A percentile compares a stretch with the other conserved stretches of the same genome.
Evolutionary conservation across 2,888 invertebrate species (phyloP).

Genomic region (Luperina nickerlii): DNA sequence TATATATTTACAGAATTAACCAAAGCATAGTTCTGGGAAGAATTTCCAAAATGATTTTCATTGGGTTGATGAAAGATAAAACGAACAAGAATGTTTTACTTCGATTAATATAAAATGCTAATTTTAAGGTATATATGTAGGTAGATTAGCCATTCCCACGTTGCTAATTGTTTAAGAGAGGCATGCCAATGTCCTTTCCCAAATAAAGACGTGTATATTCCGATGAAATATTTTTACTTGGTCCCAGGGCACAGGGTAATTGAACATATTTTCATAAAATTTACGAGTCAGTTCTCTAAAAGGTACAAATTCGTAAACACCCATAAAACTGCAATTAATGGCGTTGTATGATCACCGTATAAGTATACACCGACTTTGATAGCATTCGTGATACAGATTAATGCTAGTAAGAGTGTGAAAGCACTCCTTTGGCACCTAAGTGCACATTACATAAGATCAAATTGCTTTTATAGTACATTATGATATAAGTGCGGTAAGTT

Average conservation of each 20-base stretch:
- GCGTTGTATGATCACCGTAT: background rate
- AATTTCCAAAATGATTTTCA: background rate
- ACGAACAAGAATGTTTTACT: background rate
- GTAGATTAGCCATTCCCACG: constrained; percentile 14
- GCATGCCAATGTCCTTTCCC: constrained; percentile 15
- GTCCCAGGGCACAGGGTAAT: background rate
- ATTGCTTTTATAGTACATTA: no score
- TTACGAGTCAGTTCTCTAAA: no score
- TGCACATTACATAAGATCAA: no score
- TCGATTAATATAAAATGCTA: background rate
- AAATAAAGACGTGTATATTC: constrained; percentile 3
- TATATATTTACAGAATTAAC: background rate
- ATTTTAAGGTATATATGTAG: background rate
- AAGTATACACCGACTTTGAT: no score
- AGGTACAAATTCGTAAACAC: no score
- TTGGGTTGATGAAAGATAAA: background rate
- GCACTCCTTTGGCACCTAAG: no score
- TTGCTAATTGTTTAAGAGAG: background rate
- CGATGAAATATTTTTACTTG: background rate
- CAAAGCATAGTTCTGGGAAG: background rate
- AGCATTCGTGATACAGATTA: no score
- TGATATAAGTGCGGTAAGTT: no score
- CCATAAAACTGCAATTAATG: background rate
- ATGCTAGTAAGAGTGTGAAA: no score
- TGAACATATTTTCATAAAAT: background rate